Percentiles rank a stretch among this genome's conserved stretches.
Conservation (phyloP, 1,140 invertebrate species). For the Anastrepha obliqua region DNA sequence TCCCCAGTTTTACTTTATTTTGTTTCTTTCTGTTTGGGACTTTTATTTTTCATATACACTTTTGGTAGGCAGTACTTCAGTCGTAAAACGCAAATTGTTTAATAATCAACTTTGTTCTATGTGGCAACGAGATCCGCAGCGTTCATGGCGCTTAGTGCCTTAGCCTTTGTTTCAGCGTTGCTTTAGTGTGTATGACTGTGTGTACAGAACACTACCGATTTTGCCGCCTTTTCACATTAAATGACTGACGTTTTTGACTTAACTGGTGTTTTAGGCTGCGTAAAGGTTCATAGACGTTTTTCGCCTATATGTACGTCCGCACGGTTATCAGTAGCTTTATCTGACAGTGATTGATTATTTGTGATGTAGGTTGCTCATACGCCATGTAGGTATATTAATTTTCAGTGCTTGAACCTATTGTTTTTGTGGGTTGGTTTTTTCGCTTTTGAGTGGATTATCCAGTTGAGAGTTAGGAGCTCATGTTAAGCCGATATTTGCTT, state of each 20-base stretch:
- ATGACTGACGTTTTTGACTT: not conserved
- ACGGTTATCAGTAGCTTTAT: not conserved
- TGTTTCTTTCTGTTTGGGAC: not conserved
- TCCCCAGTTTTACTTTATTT: not conserved
- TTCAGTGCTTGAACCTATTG: not conserved
- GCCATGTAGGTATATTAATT: not conserved
- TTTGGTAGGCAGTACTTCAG: not conserved
- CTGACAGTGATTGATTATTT: slow-evolving; percentile 34
- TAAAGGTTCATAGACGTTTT: not conserved
- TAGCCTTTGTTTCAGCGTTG: not conserved
- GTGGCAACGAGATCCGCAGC: slow-evolving; percentile 13
- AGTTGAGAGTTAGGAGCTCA: not conserved
- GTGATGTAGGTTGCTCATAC: not conserved
- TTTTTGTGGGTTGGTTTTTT: not conserved
- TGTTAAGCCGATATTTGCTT: not conserved
- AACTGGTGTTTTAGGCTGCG: not conserved
- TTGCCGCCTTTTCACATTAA: not conserved
- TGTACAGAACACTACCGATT: not conserved
- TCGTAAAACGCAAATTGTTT: slow-evolving; percentile 25
- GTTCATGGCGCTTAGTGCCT: not conserved
- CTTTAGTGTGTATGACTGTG: not conserved
- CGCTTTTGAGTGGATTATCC: not conserved
- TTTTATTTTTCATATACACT: not conserved
- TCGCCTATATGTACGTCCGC: not conserved
- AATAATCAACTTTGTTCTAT: slow-evolving; percentile 20